Conservation (phyloP, 1,140 invertebrate genomes). For the Temnothorax curvispinosus region DNA sequence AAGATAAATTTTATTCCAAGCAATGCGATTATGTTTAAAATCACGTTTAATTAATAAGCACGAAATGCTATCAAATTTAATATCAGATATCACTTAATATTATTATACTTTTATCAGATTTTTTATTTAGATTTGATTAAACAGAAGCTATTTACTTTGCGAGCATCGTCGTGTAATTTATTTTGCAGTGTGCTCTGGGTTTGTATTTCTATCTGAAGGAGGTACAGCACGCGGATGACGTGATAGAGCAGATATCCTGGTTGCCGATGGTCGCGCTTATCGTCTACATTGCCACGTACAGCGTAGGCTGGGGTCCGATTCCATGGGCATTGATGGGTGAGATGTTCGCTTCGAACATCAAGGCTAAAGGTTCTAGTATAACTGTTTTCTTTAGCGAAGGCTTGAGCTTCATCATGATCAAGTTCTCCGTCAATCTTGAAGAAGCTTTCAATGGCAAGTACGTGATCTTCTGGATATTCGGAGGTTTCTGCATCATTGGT, state of each 20-base stretch:
- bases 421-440: conserved; percentile 89
- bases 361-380: conserved; percentile 91
- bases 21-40: no score
- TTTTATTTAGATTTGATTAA: no score
- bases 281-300: conserved; percentile 89
- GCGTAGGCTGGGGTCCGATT: conserved; percentile 92
- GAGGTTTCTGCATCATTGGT: conserved; percentile 73
- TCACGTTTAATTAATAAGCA: no score
- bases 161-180: not conserved
- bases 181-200: conserved; percentile 76
- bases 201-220: conserved; percentile 88
- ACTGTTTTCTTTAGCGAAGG: conserved; percentile 87
- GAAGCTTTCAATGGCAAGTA: conserved; percentile 87
- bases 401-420: conserved; percentile 92
- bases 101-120: no score
- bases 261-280: conserved; percentile 89
- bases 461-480: conserved; percentile 79
- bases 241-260: conserved; percentile 86
- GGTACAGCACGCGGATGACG: conserved; percentile 73
- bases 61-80: no score
- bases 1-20: no score
- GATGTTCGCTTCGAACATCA: conserved; percentile 92
- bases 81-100: no score
- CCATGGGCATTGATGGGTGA: conserved; percentile 95
- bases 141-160: not conserved